Conservation (phyloP, 2,113 vertebrate genomes). For the Antechinus flavipes region DNA sequence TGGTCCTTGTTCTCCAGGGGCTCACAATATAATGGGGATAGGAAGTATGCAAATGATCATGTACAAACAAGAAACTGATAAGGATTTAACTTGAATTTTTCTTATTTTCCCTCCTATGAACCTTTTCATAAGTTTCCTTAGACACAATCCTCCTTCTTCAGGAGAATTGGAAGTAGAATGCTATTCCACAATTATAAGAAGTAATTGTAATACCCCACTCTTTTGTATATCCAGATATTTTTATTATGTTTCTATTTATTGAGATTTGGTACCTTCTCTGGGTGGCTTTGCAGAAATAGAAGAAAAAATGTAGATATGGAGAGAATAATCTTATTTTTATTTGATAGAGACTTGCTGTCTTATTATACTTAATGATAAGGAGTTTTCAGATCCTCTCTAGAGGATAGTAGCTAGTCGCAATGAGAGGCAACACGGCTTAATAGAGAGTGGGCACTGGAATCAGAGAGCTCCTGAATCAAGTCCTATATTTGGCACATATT, state of each 20-base stretch:
- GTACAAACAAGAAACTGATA: neutral
- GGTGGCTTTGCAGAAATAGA: neutral
- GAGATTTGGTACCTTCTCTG: neutral
- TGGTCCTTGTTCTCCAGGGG: neutral
- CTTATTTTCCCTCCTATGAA: neutral
- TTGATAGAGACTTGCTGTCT: neutral
- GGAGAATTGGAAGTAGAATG: neutral
- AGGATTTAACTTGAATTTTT: neutral
- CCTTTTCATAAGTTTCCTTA: neutral
- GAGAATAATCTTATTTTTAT: neutral
- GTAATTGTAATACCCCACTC: too few species aligned
- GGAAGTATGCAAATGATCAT: neutral
- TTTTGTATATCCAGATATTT: neutral
- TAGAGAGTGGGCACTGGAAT: neutral
- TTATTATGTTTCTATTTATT: neutral
- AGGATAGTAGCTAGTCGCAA: neutral
- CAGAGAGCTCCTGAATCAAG: neutral
- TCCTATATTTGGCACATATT: neutral
- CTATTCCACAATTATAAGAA: neutral
- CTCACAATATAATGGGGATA: neutral
- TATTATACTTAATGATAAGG: neutral
- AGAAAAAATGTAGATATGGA: neutral
- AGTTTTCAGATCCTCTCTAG: neutral
- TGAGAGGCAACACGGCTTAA: neutral
- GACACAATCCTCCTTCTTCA: neutral